These are phyloP conservation scores for Ametastegia equiseti DNA, from an alignment of 2,888 invertebrate species.

Conservation along the genomic window DNA sequence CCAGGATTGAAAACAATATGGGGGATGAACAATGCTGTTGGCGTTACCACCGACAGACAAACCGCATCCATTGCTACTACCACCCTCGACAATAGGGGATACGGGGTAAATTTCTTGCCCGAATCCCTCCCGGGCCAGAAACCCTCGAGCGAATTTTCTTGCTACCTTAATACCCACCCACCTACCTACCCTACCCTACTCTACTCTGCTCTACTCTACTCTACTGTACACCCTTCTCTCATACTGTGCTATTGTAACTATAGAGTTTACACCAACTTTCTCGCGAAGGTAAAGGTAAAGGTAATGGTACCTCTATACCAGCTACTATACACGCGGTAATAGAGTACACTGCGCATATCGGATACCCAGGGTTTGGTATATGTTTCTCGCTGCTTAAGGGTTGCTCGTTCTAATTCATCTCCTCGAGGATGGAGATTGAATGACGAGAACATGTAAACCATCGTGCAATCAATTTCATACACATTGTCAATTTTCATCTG, in stretches of 20 bases:
- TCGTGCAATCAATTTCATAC: too few relatives aligned
- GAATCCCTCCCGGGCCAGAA: constrained; percentile 39
- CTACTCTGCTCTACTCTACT: neutral
- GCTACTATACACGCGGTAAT: too few relatives aligned
- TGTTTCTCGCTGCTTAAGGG: too few relatives aligned
- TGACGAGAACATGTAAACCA: too few relatives aligned
- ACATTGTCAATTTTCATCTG: too few relatives aligned
- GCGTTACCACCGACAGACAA: too few relatives aligned
- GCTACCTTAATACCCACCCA: neutral
- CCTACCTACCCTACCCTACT: neutral
- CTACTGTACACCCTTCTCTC: neutral
- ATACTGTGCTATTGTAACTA: neutral
- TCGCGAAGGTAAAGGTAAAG: too few relatives aligned
- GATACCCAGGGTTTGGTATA: too few relatives aligned
- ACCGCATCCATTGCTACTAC: neutral
- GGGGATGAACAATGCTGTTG: neutral
- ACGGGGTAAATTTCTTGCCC: constrained; percentile 38
- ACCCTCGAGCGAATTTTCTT: constrained; percentile 40
- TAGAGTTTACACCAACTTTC: constrained; percentile 8
- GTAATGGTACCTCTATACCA: neutral
- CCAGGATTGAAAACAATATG: constrained; percentile 28
- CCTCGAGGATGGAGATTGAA: too few relatives aligned
- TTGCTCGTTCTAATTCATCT: too few relatives aligned
- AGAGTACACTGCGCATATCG: too few relatives aligned
- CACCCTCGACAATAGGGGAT: constrained; percentile 15